Base-by-base conservation (phyloP, 2,888 invertebrate genomes). In the Iphiclides podalirius region DNA sequence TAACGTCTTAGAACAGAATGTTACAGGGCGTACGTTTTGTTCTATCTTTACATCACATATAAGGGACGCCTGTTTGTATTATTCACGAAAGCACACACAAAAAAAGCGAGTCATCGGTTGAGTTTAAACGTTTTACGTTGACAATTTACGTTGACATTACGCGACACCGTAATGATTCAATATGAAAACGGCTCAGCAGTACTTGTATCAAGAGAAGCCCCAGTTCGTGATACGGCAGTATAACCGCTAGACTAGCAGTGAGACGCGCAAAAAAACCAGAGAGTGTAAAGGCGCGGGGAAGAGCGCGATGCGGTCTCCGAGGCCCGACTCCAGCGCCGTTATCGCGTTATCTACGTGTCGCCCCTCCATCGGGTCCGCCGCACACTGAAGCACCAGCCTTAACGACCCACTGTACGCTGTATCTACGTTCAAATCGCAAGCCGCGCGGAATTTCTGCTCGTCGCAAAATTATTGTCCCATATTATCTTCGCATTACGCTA, bases 341-440 rank as follows among this genome's bases (percentile, higher is more conserved):
- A 85, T 85, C 84, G 75, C 65, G 79, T 79, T 85, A 85, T 85
- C 85, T 75, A 67, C 59, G 68, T 72, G 79, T 77, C 78, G 74
- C 79, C 79, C 61, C 77, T 75, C 79, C 79, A n/a, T n/a, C n/a
- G n/a, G n/a, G n/a, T 61, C 78, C 54, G 59, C 54, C 61, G 59
- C 63, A 71, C 75, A 64, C 72, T 72, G 71, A n/a, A n/a, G n/a
- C 72, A 14, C 20, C 16, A 23, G 43, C 35, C 47, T 45, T 15
- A 37, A 36, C 26, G 23, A 35, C 20, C 34, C 11, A 28, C 20
- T 74, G 62, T 60, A 39, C 51, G 44, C 13, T 44, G 33, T 46
- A 51, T 42, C 47, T 47, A 45, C 20, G 38, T 51, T 47, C 53
- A 47, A 42, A 44, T 26, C 45, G 35, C 43, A 17, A 40, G 28